Conservation (phyloP, 2,113 vertebrate species). For the Pygoscelis adeliae region DNA sequence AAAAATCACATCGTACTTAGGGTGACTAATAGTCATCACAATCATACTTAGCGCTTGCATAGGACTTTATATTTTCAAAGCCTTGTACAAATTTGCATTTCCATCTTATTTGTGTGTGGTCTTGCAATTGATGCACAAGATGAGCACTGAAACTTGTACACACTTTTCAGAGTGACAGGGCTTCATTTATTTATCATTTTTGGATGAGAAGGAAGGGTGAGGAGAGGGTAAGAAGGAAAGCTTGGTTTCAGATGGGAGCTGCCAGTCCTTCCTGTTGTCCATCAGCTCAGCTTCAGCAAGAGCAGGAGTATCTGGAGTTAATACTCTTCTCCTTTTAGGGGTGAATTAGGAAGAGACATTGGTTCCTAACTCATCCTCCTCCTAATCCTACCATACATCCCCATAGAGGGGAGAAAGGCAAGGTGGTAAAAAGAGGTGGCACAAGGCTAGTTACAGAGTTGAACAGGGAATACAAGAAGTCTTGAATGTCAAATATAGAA, state of each 20-base stretch:
- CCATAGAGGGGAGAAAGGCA: background rate
- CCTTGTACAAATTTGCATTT: background rate
- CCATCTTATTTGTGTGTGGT: background rate
- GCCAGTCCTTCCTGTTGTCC: background rate
- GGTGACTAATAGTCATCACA: background rate
- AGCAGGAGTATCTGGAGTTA: background rate
- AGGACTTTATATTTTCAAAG: conserved; percentile 4
- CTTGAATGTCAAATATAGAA: background rate
- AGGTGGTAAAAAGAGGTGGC: background rate
- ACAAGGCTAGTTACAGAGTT: background rate
- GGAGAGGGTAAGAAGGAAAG: background rate
- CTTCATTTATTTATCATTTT: background rate
- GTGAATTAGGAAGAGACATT: background rate
- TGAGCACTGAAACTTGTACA: background rate
- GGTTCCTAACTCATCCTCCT: background rate
- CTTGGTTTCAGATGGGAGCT: background rate
- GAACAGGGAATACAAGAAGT: background rate
- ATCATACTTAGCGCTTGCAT: background rate
- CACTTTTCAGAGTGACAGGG: background rate
- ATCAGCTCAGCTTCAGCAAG: background rate
- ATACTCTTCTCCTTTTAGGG: background rate
- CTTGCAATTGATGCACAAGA: background rate
- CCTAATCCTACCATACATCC: background rate
- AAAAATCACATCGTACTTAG: background rate
- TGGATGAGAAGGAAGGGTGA: background rate